Evolutionary conservation across 2,113 vertebrate species (phyloP).

Genomic region (Pelusios castaneus): DNA sequence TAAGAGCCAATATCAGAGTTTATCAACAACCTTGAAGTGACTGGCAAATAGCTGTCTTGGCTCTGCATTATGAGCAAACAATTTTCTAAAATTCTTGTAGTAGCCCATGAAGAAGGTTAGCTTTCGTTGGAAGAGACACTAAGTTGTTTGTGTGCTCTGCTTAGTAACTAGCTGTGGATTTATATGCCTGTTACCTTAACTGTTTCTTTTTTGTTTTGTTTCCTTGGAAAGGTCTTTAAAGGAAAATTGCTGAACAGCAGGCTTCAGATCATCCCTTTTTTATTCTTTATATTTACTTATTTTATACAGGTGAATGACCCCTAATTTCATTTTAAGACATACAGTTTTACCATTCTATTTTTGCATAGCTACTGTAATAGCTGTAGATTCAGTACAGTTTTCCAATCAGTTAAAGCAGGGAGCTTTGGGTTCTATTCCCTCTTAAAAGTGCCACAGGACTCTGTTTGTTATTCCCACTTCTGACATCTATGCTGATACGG

Average conservation of each 20-base stretch:
- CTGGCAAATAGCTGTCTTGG: not conserved
- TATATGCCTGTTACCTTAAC: not conserved
- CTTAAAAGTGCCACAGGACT: too few species aligned
- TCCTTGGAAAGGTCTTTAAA: not conserved
- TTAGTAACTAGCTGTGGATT: fast-evolving
- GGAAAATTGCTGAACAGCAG: not conserved
- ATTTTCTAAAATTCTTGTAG: not conserved
- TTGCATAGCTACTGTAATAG: not conserved
- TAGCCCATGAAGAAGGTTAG: not conserved
- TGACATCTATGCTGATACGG: not conserved
- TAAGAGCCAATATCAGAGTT: not conserved
- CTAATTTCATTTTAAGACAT: conserved; percentile 3
- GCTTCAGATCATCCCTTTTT: not conserved
- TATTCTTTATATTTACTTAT: not conserved
- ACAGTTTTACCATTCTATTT: not conserved
- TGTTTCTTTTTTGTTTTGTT: not conserved
- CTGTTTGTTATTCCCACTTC: not conserved
- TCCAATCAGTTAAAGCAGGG: not conserved
- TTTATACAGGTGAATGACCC: not conserved
- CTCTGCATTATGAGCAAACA: not conserved
- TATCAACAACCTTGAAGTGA: not conserved
- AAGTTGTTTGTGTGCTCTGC: not conserved
- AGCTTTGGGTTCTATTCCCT: too few species aligned
- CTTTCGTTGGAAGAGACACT: not conserved
- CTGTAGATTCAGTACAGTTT: not conserved